Evolutionary conservation across 2,888 invertebrate genomes (phyloP).

Genomic region (Lochmaea capreae): DNA sequence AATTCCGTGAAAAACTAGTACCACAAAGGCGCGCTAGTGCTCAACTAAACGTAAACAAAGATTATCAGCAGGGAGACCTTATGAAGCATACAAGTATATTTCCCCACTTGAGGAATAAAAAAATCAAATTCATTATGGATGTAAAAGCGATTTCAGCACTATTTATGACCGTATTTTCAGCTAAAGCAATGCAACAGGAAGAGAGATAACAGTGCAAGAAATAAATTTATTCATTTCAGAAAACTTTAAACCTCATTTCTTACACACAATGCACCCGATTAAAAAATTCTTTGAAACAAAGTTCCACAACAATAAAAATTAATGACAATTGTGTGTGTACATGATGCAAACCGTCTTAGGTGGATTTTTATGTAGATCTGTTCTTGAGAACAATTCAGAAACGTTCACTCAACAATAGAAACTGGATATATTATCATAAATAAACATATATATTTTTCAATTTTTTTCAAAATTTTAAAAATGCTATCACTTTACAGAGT

Average conservation of each 20-base stretch:
- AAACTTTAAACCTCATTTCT: conserved; percentile 54
- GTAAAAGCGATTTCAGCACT: conserved; percentile 50
- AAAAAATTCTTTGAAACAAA: conserved; percentile 58
- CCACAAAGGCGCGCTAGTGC: conserved; percentile 17
- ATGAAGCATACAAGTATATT: conserved; percentile 40
- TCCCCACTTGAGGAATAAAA: conserved; percentile 44
- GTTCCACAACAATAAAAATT: conserved; percentile 56
- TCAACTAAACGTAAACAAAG: conserved; percentile 33
- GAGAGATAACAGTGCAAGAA: conserved; percentile 55
- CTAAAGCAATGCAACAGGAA: conserved; percentile 55
- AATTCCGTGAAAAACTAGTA: conserved; percentile 18
- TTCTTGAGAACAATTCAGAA: conserved; percentile 35
- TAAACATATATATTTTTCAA: background rate
- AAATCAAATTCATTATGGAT: conserved; percentile 53
- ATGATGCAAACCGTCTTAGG: conserved; percentile 36
- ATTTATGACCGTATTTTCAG: conserved; percentile 53
- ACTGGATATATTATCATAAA: conserved; percentile 29
- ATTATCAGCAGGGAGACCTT: conserved; percentile 38
- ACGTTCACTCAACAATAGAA: conserved; percentile 33
- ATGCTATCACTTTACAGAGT: background rate
- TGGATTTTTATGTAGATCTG: conserved; percentile 50
- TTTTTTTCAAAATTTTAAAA: background rate
- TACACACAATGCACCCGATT: conserved; percentile 57
- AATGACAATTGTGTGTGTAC: conserved; percentile 49
- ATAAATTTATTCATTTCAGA: conserved; percentile 57